Base-by-base conservation (phyloP, 2,888 invertebrate species). In the Caenorhabditis parvicauda region DNA sequence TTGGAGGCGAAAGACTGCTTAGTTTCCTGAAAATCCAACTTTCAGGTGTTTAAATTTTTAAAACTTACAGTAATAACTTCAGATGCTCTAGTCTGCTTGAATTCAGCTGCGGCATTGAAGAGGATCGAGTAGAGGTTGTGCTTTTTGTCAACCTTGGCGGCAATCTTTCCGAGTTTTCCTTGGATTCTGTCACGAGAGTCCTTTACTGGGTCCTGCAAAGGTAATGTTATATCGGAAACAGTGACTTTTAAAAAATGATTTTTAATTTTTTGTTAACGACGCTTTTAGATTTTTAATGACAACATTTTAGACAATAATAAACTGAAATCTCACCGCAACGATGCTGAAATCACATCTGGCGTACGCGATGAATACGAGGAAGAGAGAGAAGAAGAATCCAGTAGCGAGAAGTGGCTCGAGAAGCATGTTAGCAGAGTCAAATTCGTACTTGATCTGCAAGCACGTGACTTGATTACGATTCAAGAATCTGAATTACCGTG, bases 281-380 rank as follows among this genome's bases (percentile, higher is more conserved):
- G 44, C 38, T 4, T 27, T 14, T 9, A 17, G 17, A 9, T 41
- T 17, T 41, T 17, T 12, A 41, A 41, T 19, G 21, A 14, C 9
- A 17, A 14, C 9, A 41, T 14, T 41, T 41, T 9, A 17, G 17
- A 17, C 17, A 14, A 41, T 17, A 7, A 14, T 19, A 9, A 17
- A n/a, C n/a, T n/a, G n/a, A 17, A 19, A 17, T 14, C 35, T 17
- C 6, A 63, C 62, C 53, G 42, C 35, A 21, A 51, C 41, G 75
- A 96, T 92, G 55, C 94, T 91, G 84, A 98, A 95, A 85, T 98
- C 96, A 82, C 96, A 86, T 74, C 96, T 87, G 62, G 94, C 91
- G 84, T 92, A 93, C 76, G 95, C 85, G 82, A 98, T 93, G 54
- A 95, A 91, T 76, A 89, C 84, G 52, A 93, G 81, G 85, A 98